Percentiles rank a stretch among this genome's conserved stretches.
Conservation (phyloP, 1,140 invertebrate genomes). For the Monochamus saltuarius region DNA sequence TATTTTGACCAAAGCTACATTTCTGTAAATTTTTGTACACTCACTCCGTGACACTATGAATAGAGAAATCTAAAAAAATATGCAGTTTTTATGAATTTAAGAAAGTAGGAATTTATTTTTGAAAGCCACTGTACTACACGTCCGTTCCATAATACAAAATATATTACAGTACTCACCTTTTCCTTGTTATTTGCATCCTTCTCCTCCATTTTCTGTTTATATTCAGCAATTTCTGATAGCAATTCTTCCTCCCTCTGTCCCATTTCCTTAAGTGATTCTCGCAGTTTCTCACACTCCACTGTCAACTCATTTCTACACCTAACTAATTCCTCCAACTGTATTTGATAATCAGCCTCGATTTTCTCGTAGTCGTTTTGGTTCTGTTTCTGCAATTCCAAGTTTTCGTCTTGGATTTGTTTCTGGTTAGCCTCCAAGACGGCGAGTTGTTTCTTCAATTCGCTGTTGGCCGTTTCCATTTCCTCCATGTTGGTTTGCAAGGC, state of each 20-base stretch:
- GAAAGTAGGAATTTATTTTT: too few relatives aligned
- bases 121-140: too few relatives aligned
- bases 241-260: constrained; percentile 56
- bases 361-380: constrained; percentile 61
- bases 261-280: constrained; percentile 54
- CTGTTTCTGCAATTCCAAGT: constrained; percentile 55
- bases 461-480: constrained; percentile 38
- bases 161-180: too few relatives aligned
- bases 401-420: constrained; percentile 56
- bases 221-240: constrained; percentile 54
- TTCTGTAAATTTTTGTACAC: too few relatives aligned
- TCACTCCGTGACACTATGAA: too few relatives aligned
- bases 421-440: constrained; percentile 53
- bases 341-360: constrained; percentile 61
- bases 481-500: constrained; percentile 20
- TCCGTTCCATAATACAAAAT: too few relatives aligned
- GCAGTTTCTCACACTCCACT: constrained; percentile 54
- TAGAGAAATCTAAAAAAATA: too few relatives aligned
- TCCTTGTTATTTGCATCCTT: constrained; percentile 19
- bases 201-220: constrained; percentile 56
- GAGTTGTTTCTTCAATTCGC: constrained; percentile 49
- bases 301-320: constrained; percentile 54
- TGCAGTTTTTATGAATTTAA: too few relatives aligned
- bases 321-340: constrained; percentile 60
- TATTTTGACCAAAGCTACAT: too few relatives aligned